Base-by-base conservation (phyloP, 2,797 vertebrate genomes). In the Sebastes nivosus region DNA sequence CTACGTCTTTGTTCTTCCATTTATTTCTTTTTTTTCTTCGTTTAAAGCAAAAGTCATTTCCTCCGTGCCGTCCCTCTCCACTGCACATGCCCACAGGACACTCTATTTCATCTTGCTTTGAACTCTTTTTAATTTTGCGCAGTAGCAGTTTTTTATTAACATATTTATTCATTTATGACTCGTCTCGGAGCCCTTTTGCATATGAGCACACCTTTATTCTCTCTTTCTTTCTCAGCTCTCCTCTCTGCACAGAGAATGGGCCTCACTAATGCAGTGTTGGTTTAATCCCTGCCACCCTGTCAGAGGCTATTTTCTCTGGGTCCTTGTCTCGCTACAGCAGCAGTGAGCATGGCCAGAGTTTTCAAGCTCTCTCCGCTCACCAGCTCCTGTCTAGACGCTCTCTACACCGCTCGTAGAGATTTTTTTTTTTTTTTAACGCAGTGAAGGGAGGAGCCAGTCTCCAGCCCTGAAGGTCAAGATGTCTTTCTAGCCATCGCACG, bases 101-200 rank as follows among this genome's bases (percentile, higher is more conserved):
- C 79, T 61, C 81, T 82, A 81, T 92, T 94, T 93, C 92, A 89
- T 94, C 87, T 93, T 67, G 83, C 93, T 95, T 94, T 95, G 91
- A 95, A 94, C 92, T 92, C 86, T 80, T 91, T 95, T 94, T 93
- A 93, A 92, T 94, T 94, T 93, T 90, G 88, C 72, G 59, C 83
- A 42, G 85, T 83, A 88, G 89, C 88, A 87, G 66, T 87, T 93
- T 93, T 88, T 92, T 94, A 92, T 94, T 87, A 93, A 89, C 92
- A 93, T 93, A 93, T 95, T 94, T 93, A 94, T 93, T 90, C 86
- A 93, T 94, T 93, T 92, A 94, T 93, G 89, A 90, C 86, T 93
- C 78, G 77, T 89, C 85, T 90, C 81, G 76, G 85, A 92, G 71
- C 60, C 80, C 78, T 92, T 92, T 83, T 92, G 84, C 88, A 88